A percentile compares a stretch with the other conserved stretches of the same genome.
These are phyloP conservation scores for Athripsodes cinereus DNA, from an alignment of 2,888 invertebrate genomes.

Conservation along the genomic window DNA sequence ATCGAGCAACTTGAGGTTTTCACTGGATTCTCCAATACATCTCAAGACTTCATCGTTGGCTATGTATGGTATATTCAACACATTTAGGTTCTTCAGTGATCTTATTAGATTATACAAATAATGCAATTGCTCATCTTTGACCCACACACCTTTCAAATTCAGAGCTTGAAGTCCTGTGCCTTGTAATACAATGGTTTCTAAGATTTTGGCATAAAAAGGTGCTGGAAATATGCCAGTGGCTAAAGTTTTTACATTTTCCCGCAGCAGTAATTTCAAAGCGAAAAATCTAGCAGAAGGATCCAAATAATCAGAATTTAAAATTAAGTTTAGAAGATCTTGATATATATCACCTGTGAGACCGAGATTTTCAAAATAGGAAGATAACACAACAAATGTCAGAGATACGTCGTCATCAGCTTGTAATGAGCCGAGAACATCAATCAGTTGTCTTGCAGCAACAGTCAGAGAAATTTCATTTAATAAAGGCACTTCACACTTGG, in stretches of 20 bases:
- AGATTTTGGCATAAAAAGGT: conserved; percentile 63
- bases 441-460: conserved; percentile 54
- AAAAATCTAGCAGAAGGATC: conserved; percentile 63
- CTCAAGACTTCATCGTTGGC: conserved; percentile 63
- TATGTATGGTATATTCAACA: conserved; percentile 62
- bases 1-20: conserved; percentile 54
- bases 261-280: conserved; percentile 58
- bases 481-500: conserved; percentile 54
- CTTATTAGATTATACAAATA: conserved; percentile 56
- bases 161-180: conserved; percentile 58
- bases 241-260: conserved; percentile 58
- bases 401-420: conserved; percentile 54
- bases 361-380: conserved; percentile 53
- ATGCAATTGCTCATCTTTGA: conserved; percentile 60
- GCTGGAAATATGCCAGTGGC: conserved; percentile 65
- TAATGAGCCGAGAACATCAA: conserved; percentile 56
- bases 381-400: conserved; percentile 53
- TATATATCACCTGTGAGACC: conserved; percentile 63
- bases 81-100: conserved; percentile 53
- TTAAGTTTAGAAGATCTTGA: conserved; percentile 60
- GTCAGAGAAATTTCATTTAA: conserved; percentile 56
- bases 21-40: conserved; percentile 51
- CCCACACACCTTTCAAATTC: conserved; percentile 69
- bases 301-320: conserved; percentile 58
- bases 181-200: conserved; percentile 58